Evolutionary conservation across 2,797 vertebrate genomes (phyloP), one percentile per base, ranked within the genome.

Genomic region (Borostomias antarcticus): DNA sequence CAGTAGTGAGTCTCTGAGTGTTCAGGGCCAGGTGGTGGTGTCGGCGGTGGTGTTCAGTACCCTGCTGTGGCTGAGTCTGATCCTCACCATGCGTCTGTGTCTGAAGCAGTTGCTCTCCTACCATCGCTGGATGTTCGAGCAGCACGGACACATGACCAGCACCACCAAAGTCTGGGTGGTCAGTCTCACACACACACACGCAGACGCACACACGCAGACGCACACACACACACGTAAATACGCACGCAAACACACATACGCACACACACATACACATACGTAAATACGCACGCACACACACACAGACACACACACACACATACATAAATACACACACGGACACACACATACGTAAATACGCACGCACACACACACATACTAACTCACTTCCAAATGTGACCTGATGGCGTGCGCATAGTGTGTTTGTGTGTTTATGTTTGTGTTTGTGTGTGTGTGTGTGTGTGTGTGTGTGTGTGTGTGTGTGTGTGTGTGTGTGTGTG

Each of bases 141-240:
- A 94, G 62, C 93, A 93, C 0, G 94, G 94, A 64, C 91, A 90
- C 76, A 90, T 95, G 88, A 96, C 95, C 51, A 92, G 85, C 53
- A 92, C 91, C 77, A 96, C 95, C 53, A 96, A 95, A 90, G 83
- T 95, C 85, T 97, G 96, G 96, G 89, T 96, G 94, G 96, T 97
- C 79, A 76, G 94, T 89, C n/a, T n/a, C n/a, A n/a, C n/a, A n/a
- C n/a, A n/a, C n/a, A n/a, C n/a, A 19, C n/a, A 21, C 47, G 21
- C 47, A 50, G 17, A 50, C 47, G 1, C n/a, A 6, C n/a, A 21
- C 47, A 48, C 45, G n/a, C 45, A n/a, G 11, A 48, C 43, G n/a
- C 15, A 15, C 45, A 48, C 45, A 48, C 45, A 48, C 45, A 48
- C 45, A 48, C 3, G n/a, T 15, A 48, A 11, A 48, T 15, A 48